Conservation (phyloP, 2,888 invertebrate species). For the Perizoma flavofasciatum region DNA sequence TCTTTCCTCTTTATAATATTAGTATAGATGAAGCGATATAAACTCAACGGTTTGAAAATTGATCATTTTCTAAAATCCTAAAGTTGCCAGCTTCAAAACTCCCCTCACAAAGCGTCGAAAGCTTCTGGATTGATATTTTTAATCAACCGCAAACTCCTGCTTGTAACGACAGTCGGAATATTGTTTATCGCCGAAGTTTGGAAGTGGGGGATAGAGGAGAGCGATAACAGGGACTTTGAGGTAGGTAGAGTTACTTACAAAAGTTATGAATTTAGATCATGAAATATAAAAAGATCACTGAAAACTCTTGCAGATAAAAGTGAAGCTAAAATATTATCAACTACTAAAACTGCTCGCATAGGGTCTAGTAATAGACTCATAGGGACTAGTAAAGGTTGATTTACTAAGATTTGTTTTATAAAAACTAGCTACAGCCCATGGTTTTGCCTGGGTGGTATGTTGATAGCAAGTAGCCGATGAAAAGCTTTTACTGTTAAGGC, state of each 20-base stretch:
- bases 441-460: no score
- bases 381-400: no score
- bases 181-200: constrained; percentile 58
- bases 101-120: constrained; percentile 20
- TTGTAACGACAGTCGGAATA: constrained; percentile 58
- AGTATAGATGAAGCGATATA: background rate
- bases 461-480: no score
- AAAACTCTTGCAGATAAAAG: no score
- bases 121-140: constrained; percentile 57
- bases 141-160: constrained; percentile 59
- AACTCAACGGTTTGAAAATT: constrained; percentile 9
- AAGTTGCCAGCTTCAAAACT: constrained; percentile 12
- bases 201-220: constrained; percentile 14
- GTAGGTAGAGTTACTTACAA: background rate
- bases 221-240: background rate
- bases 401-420: no score
- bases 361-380: no score
- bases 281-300: background rate
- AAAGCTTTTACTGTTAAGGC: no score
- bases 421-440: no score
- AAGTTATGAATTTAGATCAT: constrained; percentile 3
- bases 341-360: no score
- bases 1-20: no score
- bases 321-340: no score
- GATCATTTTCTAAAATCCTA: constrained; percentile 14